Base-by-base conservation (phyloP, 2,797 vertebrate species). In the Sylvia borin region DNA sequence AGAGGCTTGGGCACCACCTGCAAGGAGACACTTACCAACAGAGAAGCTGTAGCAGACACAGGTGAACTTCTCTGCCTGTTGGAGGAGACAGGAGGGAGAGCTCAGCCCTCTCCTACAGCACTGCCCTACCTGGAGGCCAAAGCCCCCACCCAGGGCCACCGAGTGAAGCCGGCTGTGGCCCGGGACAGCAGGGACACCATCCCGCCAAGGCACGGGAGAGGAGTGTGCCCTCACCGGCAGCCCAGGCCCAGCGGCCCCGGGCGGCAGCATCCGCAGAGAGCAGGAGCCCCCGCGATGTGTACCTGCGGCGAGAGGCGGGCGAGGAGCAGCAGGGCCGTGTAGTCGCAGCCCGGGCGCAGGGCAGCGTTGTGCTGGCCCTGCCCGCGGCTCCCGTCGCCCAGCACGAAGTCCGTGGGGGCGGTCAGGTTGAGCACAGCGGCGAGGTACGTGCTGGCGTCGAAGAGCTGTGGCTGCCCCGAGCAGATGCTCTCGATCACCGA, bases 1-100 rank as follows among this genome's bases (percentile, higher is more conserved):
- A 32, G 17, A 70, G 7, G 4, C 10, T 60, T 2, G 1, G 32
- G 34, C 25, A 29, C 1, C 27, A 18, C 5, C 3, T 31, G 9
- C 1, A 0, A 42, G 47, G 36, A 68, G 36, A 36, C 9, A 19
- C 95, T 93, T 62, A 96, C 93, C 90, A 18, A 88, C 0, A 13
- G 93, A 96, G 77, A 96, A 80, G 77, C 73, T 88, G 93, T 96
- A 88, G 80, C 93, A 95, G 48, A 87, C 14, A 4, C 95, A 95
- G 81, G 78, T 75, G 85, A 95, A 24, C 32, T 71, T 96, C 58
- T 95, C 54, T 22, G 42, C 88, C 94, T 96, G 82, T 82, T 26
- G 71, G 62, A 75, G 55, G 32, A 88, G 47, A 81, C 0, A 18
- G 22, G 4, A 82, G 25, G 40, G 42, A 87, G 29, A 67, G 29